Conservation (phyloP, 2,888 invertebrate genomes). For the Oscheius sp. region DNA sequence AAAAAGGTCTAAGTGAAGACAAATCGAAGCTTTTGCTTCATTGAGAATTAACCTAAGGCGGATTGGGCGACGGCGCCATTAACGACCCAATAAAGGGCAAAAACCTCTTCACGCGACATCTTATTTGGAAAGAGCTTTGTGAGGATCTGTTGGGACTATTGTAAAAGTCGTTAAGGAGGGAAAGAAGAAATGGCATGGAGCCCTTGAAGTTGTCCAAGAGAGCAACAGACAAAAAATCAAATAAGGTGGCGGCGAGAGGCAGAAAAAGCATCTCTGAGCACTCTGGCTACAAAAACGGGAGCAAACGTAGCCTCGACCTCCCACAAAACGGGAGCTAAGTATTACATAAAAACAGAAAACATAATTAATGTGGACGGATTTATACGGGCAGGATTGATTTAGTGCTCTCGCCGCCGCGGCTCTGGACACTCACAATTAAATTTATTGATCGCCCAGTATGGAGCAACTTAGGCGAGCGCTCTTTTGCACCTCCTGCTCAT, state of each 20-base stretch:
- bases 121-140: slow-evolving; percentile 16
- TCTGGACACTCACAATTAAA: slow-evolving; percentile 40
- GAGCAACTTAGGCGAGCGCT: slow-evolving; percentile 40
- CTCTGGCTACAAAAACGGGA: background rate
- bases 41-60: slow-evolving; percentile 36
- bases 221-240: slow-evolving; percentile 9
- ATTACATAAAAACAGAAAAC: slow-evolving; percentile 31
- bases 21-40: slow-evolving; percentile 30
- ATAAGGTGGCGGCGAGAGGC: slow-evolving; percentile 3
- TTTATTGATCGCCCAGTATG: slow-evolving; percentile 39
- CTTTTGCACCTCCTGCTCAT: slow-evolving; percentile 35
- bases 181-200: slow-evolving; percentile 1
- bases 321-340: background rate
- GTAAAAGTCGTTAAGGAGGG: background rate
- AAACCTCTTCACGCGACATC: slow-evolving; percentile 30
- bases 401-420: slow-evolving; percentile 38
- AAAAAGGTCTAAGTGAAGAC: background rate
- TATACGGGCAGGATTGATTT: slow-evolving; percentile 38
- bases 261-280: slow-evolving; percentile 12
- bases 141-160: background rate
- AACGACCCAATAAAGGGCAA: slow-evolving; percentile 37
- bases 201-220: background rate
- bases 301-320: background rate
- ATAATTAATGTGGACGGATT: slow-evolving; percentile 34
- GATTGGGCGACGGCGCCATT: slow-evolving; percentile 35